Base-by-base conservation (phyloP, 2,113 vertebrate species). In the Tragelaphus scriptus region DNA sequence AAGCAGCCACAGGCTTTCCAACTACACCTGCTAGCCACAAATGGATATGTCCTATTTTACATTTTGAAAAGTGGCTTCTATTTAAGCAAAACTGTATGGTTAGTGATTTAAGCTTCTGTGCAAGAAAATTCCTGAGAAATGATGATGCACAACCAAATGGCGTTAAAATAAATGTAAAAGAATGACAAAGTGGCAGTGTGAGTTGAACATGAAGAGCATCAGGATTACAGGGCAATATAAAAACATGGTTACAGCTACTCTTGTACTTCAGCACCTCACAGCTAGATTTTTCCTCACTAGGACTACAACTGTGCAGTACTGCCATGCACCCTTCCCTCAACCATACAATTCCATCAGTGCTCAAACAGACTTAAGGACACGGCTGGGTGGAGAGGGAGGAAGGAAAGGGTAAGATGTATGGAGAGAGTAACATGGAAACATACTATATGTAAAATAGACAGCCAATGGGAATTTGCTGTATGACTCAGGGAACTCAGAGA, bases 41-140 rank as follows among this genome's bases (percentile, higher is more conserved):
- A 82, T 75, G 75, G 81, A 87, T 88, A 95, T n/a, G 85, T 58
- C 47, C 21, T 95, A 47, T 44, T 98, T 97, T 97, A 98, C 77
- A 96, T 97, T 97, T 97, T 96, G 92, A 98, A 94, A 65, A 68
- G 51, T 95, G 87, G 91, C 32, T 96, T 97, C 61, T 1, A 1
- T 96, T 94, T 63, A 95, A 97, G 90, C 75, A 30, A 95, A 71
- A 51, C 93, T 40, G 71, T 94, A 91, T 61, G 92, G 36, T 84
- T 86, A 94, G 96, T 90, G 59, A 84, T 36, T 96, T 79, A 40
- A 40, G 97, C 89, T 96, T 95, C 25, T 36, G 12, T 71, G 61
- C n/a, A 98, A 92, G 95, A 94, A 87, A 98, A 95, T 92, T 96
- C 81, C n/a, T 90, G 58, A 47, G 77, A 90, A 65, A 0, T 0